Evolutionary conservation across 1,140 invertebrate species (phyloP).

Genomic region (Anastrepha obliqua): DNA sequence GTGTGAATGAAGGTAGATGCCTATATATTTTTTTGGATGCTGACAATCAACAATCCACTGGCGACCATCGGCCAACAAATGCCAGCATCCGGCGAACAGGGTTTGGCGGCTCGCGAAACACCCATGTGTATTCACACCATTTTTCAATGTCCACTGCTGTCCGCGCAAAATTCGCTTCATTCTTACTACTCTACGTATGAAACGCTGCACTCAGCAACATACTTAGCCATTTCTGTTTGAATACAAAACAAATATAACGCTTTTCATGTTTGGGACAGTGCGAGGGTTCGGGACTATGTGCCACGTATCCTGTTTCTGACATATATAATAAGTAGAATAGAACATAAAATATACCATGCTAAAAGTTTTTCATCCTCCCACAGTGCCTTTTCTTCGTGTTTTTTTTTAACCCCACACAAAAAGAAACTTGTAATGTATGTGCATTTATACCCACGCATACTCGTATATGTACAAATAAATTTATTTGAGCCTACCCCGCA

Average conservation of each 20-base stretch:
- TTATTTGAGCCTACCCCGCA: background rate
- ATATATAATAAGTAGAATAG: conserved; percentile 74
- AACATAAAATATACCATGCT: conserved; percentile 73
- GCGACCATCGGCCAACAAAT: background rate
- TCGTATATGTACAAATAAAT: background rate
- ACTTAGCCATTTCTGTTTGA: conserved; percentile 62
- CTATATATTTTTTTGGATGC: conserved; percentile 12
- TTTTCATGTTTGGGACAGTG: conserved; percentile 27
- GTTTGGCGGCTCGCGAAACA: conserved; percentile 64
- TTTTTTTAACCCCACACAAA: background rate
- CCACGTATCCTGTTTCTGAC: conserved; percentile 72
- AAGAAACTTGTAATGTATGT: background rate
- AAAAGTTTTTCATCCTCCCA: conserved; percentile 63
- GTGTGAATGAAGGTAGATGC: background rate
- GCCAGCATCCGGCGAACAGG: background rate
- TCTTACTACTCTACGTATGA: background rate
- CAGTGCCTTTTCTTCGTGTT: background rate
- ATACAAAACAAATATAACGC: conserved; percentile 69
- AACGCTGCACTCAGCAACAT: background rate
- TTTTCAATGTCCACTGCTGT: conserved; percentile 71
- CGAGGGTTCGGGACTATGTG: background rate
- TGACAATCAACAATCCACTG: background rate
- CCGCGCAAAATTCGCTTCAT: conserved; percentile 48
- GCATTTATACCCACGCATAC: background rate
- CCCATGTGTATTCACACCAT: conserved; percentile 72